Percentiles rank a stretch among this genome's conserved stretches.
Evolutionary conservation across 2,113 vertebrate species (phyloP).

Genomic region (Aegotheles bennettii): DNA sequence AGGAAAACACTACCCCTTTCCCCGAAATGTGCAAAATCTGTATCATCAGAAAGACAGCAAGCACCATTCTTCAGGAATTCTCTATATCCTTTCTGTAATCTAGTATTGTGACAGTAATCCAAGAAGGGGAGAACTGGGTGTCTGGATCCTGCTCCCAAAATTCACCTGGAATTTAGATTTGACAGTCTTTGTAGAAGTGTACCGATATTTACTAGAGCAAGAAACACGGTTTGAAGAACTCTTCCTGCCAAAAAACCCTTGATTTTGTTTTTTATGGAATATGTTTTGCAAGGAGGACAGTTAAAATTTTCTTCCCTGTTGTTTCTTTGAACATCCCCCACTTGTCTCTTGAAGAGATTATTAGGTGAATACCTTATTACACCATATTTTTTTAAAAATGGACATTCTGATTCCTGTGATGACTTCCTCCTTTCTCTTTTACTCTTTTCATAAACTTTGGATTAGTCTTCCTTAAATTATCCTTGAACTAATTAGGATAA

Average conservation of each 20-base stretch:
- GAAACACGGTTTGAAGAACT: not conserved
- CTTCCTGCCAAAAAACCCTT: not conserved
- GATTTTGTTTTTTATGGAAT: not conserved
- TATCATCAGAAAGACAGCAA: not conserved
- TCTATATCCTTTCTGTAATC: not conserved
- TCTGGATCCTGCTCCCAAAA: not conserved
- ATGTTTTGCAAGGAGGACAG: not conserved
- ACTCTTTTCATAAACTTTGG: not conserved
- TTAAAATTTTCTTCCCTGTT: not conserved
- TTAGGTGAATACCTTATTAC: not conserved
- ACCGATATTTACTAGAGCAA: not conserved
- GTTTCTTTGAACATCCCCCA: not conserved
- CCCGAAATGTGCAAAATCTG: not conserved
- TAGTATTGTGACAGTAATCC: not conserved
- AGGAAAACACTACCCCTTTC: not conserved
- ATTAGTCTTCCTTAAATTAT: not conserved
- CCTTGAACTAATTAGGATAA: not conserved
- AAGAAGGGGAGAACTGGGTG: not conserved
- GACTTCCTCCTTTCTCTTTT: not conserved
- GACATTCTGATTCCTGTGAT: too few relatives aligned
- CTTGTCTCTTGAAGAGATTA: not conserved
- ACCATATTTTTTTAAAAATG: rapidly evolving
- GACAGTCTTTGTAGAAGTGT: not conserved
- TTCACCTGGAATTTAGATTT: not conserved
- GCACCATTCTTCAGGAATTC: not conserved